Evolutionary conservation across 2,888 invertebrate species (phyloP).

Genomic region (Nasonia oneida): DNA sequence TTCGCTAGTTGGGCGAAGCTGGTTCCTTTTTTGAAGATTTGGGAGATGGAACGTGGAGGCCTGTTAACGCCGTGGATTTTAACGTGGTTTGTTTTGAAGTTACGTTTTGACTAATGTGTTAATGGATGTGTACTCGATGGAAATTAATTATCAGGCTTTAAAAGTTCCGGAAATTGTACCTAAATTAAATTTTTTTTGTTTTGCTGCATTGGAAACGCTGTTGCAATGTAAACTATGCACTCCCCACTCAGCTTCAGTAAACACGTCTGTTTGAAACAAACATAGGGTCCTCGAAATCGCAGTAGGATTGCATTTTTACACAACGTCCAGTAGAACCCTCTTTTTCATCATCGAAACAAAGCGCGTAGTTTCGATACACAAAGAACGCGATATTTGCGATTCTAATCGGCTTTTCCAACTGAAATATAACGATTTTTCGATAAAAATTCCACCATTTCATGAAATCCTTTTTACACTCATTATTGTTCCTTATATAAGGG

Average conservation of each 20-base stretch:
- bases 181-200: no score
- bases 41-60: background rate
- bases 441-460: background rate
- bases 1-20: no score
- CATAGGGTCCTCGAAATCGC: no score
- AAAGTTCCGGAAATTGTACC: no score
- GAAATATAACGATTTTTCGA: background rate
- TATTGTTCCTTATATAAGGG: background rate
- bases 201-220: no score
- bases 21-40: background rate
- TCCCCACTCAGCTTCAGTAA: no score
- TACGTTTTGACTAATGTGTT: no score
- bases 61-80: background rate
- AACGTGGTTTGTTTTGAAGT: background rate
- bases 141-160: no score
- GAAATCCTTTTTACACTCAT: background rate
- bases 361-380: background rate
- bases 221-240: no score
- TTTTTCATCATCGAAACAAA: background rate
- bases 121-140: no score
- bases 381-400: background rate
- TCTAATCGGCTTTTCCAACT: slow-evolving; percentile 6
- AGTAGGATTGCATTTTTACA: background rate
- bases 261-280: no score
- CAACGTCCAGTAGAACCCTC: background rate